A percentile compares a stretch with the other conserved stretches of the same genome.
phyloP scores from a whole-genome alignment of 1,140 invertebrate species.

The Drosophila persimilis region DNA sequence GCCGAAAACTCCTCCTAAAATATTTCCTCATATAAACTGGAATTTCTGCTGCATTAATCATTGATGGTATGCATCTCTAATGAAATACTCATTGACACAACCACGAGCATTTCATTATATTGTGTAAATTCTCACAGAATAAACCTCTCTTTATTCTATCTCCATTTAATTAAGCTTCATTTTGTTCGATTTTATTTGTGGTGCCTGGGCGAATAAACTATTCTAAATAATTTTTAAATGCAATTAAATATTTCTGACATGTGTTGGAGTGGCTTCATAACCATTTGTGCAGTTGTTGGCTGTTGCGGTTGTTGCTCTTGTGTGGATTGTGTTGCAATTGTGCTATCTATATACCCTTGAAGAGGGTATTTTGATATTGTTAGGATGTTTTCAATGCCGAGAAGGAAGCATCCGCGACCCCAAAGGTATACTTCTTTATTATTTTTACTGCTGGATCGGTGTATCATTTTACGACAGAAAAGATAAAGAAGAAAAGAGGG shows the following conservation, averaged over 20 bases:
- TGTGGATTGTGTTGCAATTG: no score
- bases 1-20: conserved; percentile 22
- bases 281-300: conserved; percentile 39
- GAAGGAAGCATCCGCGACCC: no score
- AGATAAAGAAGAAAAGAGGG: no score
- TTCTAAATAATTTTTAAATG: conserved; percentile 60
- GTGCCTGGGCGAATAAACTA: conserved; percentile 37
- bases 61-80: background rate
- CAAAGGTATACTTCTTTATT: no score
- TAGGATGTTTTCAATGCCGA: background rate
- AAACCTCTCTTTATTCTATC: no score
- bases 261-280: conserved; percentile 15
- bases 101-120: background rate
- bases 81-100: background rate
- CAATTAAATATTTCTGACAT: conserved; percentile 54
- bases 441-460: no score
- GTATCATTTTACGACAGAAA: no score
- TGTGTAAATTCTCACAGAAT: no score
- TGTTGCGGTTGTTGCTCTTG: conserved; percentile 35
- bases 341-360: no score
- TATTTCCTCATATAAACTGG: conserved; percentile 6
- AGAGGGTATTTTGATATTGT: background rate
- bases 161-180: no score
- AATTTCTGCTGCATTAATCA: conserved; percentile 21
- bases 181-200: conserved; percentile 2